phyloP scores from a whole-genome alignment of 2,888 invertebrate species.

The Theretra japonica region DNA sequence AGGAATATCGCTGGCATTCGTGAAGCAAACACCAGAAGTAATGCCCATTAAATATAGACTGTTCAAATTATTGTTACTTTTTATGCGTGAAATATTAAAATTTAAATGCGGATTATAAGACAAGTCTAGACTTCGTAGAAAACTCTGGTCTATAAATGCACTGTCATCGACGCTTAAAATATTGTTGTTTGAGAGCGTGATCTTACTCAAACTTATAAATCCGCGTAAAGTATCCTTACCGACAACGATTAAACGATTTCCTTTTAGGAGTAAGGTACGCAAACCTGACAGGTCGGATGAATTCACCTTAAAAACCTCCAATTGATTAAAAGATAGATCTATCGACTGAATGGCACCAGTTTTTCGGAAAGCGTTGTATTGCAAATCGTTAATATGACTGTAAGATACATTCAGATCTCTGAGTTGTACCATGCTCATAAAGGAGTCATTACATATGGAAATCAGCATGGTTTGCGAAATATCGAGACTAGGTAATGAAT shows the following conservation, averaged over 20 bases:
- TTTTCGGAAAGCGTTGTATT: slow-evolving; percentile 60
- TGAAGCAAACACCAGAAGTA: slow-evolving; percentile 48
- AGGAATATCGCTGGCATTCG: slow-evolving; percentile 37
- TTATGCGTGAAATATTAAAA: slow-evolving; percentile 47
- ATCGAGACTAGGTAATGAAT: slow-evolving; percentile 60
- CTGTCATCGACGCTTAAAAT: slow-evolving; percentile 47
- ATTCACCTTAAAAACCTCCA: slow-evolving; percentile 59
- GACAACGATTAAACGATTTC: slow-evolving; percentile 58
- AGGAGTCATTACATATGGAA: slow-evolving; percentile 60
- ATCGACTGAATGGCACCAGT: slow-evolving; percentile 57
- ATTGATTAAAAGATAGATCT: slow-evolving; percentile 65
- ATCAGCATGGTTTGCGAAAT: slow-evolving; percentile 59
- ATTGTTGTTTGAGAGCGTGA: slow-evolving; percentile 57
- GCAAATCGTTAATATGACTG: slow-evolving; percentile 54
- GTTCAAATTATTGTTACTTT: slow-evolving; percentile 44
- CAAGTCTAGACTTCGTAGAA: slow-evolving; percentile 58
- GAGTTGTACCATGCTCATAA: slow-evolving; percentile 60
- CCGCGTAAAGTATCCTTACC: slow-evolving; percentile 45
- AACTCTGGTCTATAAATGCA: slow-evolving; percentile 49
- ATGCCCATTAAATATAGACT: slow-evolving; percentile 57
- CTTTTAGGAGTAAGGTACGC: slow-evolving; percentile 53
- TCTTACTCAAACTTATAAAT: slow-evolving; percentile 46
- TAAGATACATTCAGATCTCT: slow-evolving; percentile 62
- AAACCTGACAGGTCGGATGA: slow-evolving; percentile 55
- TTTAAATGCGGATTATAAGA: slow-evolving; percentile 59